phyloP scores from a whole-genome alignment of 2,113 vertebrate genomes.

The Cyanistes caeruleus region DNA sequence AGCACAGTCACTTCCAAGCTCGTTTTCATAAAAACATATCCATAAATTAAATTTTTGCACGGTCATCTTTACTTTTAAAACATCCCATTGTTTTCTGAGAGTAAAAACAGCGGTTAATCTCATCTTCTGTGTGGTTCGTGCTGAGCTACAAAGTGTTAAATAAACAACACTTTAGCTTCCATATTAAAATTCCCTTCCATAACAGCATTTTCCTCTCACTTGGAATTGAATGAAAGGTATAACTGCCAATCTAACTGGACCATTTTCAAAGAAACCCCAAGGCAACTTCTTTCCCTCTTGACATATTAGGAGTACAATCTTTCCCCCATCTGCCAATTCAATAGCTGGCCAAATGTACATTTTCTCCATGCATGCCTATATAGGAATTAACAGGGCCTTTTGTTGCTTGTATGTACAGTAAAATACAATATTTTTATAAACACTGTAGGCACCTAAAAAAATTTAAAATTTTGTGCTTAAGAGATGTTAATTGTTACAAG shows the following conservation, averaged over 20 bases:
- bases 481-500: not conserved
- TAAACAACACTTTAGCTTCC: not conserved
- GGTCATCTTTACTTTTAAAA: not conserved
- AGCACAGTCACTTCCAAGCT: not conserved
- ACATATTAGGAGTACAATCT: not conserved
- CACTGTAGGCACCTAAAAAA: not conserved
- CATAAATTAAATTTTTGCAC: not conserved
- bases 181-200: not conserved
- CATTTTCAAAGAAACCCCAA: not conserved
- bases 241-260: not conserved
- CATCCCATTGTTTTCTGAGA: not conserved
- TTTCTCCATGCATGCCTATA: not conserved
- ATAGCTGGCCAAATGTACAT: not conserved
- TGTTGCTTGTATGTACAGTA: not conserved
- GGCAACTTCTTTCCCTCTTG: not conserved
- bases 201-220: not conserved
- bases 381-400: not conserved
- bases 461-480: not conserved
- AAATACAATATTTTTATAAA: not conserved
- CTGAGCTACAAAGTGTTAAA: not conserved
- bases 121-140: not conserved
- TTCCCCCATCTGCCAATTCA: not conserved
- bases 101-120: not conserved
- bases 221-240: not conserved
- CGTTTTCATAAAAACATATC: not conserved